Evolutionary conservation across 2,797 vertebrate species (phyloP).

Genomic region (Lemur catta): DNA sequence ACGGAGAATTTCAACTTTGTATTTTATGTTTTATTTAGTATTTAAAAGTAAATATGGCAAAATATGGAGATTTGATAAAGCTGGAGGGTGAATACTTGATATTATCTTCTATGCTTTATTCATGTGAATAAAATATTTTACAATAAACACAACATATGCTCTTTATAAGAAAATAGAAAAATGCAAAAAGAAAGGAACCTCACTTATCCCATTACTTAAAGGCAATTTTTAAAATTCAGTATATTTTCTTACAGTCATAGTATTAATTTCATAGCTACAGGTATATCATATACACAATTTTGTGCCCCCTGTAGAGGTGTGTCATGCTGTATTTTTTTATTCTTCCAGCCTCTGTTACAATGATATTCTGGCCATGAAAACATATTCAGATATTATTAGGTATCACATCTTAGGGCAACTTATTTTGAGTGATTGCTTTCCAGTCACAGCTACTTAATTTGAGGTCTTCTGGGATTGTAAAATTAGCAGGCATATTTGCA

Average conservation of each 20-base stretch:
- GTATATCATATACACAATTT: background rate
- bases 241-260: background rate
- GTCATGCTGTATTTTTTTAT: background rate
- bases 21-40: background rate
- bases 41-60: slow-evolving; percentile 33
- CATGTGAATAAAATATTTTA: background rate
- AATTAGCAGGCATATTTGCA: background rate
- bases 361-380: slow-evolving; percentile 31
- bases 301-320: background rate
- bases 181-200: background rate
- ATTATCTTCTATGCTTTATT: background rate
- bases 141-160: background rate
- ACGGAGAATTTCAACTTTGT: background rate
- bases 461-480: background rate
- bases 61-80: background rate
- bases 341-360: background rate
- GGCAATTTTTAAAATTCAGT: background rate
- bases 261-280: background rate
- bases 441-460: background rate
- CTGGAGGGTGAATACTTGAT: background rate
- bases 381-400: slow-evolving; percentile 17
- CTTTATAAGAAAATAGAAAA: background rate
- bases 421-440: slow-evolving; percentile 3
- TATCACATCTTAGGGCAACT: background rate
- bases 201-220: background rate